phyloP scores from a whole-genome alignment of 1,140 invertebrate genomes.

The Camponotus floridanus region DNA sequence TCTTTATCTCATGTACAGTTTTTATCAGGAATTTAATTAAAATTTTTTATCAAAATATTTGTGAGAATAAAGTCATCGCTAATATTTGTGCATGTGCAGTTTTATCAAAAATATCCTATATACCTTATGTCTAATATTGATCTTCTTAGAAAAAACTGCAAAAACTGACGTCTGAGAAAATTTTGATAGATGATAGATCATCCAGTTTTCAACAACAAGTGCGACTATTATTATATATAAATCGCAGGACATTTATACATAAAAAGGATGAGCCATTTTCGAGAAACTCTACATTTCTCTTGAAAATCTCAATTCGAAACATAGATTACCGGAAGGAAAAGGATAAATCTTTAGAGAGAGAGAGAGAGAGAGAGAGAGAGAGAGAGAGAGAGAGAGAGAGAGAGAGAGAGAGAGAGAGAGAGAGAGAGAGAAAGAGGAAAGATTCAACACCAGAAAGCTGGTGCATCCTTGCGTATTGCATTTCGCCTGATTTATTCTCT shows the following conservation, averaged over 20 bases:
- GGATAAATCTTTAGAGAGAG: slow-evolving; percentile 44
- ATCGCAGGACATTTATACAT: neutral
- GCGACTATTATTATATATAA: neutral
- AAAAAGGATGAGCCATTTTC: slow-evolving; percentile 8
- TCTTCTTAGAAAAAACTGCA: neutral
- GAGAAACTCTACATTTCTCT: slow-evolving; percentile 18
- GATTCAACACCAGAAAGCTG: slow-evolving; percentile 26
- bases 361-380: neutral
- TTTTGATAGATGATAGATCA: neutral
- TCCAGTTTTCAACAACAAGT: neutral
- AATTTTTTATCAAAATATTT: neutral
- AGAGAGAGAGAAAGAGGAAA: too few relatives aligned
- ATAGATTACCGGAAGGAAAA: slow-evolving; percentile 42
- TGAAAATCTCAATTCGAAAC: slow-evolving; percentile 20
- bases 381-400: neutral
- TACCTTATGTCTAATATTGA: neutral
- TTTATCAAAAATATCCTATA: neutral
- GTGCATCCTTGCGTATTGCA: slow-evolving; percentile 38
- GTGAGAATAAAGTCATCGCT: neutral
- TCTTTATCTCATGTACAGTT: neutral
- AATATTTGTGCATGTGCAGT: neutral
- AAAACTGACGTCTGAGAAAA: neutral
- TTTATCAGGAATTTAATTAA: neutral
- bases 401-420: neutral
- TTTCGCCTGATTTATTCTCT: slow-evolving; percentile 54